Evolutionary conservation across 2,797 vertebrate genomes (phyloP).

Genomic region (Sebastes umbrosus): DNA sequence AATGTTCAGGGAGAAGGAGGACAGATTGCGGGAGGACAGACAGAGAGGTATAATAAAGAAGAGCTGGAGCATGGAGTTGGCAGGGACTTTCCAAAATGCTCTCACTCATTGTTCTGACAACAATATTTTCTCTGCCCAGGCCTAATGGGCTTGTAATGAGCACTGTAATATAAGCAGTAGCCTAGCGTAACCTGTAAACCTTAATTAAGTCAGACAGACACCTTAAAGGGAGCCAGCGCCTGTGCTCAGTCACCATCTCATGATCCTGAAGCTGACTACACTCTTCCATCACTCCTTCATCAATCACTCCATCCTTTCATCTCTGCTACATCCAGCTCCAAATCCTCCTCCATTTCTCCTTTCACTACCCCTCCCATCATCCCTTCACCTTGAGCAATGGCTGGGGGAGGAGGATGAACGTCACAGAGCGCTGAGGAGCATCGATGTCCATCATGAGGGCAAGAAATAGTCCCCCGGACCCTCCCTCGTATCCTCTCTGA

Average conservation of each 20-base stretch:
- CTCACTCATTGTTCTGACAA: slow-evolving; percentile 77
- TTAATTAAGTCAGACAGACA: slow-evolving; percentile 81
- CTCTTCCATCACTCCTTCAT: slow-evolving; percentile 51
- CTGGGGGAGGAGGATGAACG: slow-evolving; percentile 37
- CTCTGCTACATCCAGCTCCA: slow-evolving; percentile 47
- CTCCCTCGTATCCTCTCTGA: slow-evolving; percentile 68
- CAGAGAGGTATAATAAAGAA: slow-evolving; percentile 45
- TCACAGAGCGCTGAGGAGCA: slow-evolving; percentile 30
- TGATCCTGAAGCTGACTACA: slow-evolving; percentile 46
- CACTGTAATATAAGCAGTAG: slow-evolving; percentile 77
- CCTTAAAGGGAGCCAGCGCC: slow-evolving; percentile 65
- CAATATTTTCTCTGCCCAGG: slow-evolving; percentile 77
- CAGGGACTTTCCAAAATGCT: slow-evolving; percentile 58
- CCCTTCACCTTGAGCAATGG: slow-evolving; percentile 67
- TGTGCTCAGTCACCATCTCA: slow-evolving; percentile 58
- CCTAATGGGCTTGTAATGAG: slow-evolving; percentile 82
- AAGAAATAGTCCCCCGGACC: slow-evolving; percentile 61
- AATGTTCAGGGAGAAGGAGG: slow-evolving; percentile 2
- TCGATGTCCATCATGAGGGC: slow-evolving; percentile 60
- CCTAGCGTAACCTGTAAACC: slow-evolving; percentile 81
- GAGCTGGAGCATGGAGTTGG: slow-evolving; percentile 47
- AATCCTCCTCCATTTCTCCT: slow-evolving; percentile 59
- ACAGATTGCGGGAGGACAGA: slow-evolving; percentile 20
- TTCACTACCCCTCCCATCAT: slow-evolving; percentile 51
- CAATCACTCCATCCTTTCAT: slow-evolving; percentile 63